Evolutionary conservation across 2,113 vertebrate species (phyloP), one percentile per base, ranked within the genome.

Genomic region (Macroglossus sobrinus): DNA sequence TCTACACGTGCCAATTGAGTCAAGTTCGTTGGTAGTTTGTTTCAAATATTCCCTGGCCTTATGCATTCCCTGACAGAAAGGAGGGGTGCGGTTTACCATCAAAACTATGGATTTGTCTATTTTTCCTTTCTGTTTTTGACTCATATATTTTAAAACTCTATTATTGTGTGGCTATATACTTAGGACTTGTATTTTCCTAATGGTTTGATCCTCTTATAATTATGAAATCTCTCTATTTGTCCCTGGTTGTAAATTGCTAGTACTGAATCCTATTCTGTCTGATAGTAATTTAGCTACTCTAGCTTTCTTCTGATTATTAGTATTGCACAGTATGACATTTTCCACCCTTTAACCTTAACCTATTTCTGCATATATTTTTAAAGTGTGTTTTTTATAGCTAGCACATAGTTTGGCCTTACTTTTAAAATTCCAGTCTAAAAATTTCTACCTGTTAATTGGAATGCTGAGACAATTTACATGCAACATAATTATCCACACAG

Each of bases 391-490:
- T 61, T 86, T 90, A 14, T 45, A 95, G 40, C 16, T 21, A 53
- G 89, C 7, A 47, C 53, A 33, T 15, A 61, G 80, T 81, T 66
- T 38, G 30, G 57, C 38, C 64, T 90, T 69, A 53, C 40, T 82
- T 80, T 76, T 78, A 45, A 63, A 84, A 57, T 50, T 84, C 30
- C 38, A n/a, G 45, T 69, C 24, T 80, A 57, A 21, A 30, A 78
- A n/a, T 84, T 64, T 84, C 57, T 68, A 74, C 63, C 24, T 72
- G 93, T 96, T 88, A 72, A 88, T 86, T 88, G 57, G 75, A 68
- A 24, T 55, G 19, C 78, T 84, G 45, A 69, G 72, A 57, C 35
- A 68, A 66, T 80, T 91, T 88, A 68, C 76, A 40, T 68, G 40
- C 50, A 93, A 16, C 66, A 50, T 40, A 53, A 75, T 88, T 53